Evolutionary conservation across 2,888 invertebrate genomes (phyloP), one percentile per base, ranked within the genome.

Genomic region (Gisinianus flammeolus): DNA sequence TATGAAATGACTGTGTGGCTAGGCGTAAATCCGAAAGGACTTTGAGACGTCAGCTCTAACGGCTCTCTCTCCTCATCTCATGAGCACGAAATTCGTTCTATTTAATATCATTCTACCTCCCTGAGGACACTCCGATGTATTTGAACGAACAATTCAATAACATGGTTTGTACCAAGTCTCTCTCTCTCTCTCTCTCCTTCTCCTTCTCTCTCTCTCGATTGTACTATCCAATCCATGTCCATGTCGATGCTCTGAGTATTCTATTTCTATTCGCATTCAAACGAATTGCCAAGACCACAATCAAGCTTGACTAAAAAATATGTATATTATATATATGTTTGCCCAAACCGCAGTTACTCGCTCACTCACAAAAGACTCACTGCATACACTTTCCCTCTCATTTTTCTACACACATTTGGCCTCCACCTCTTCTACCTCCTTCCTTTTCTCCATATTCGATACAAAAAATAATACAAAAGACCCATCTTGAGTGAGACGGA

Each of bases 61-160:
- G 31, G 58, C 52, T 10, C 66, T 79, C 72, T 22, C 72, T 68
- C 22, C 76, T 68, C 71, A 76, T 79, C 76, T 79, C 72, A 54
- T 72, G 62, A 76, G 68, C 66, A 75, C 33, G 56, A 76, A 79
- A 79, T 76, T 76, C 76, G 64, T 76, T 75, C 56, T 52, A 52
- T 79, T 76, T 79, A 79, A 79, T 76, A 76, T 79, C 70, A 71
- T 79, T 76, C 71, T 58, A 71, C 75, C 72, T 79, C 72, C 79
- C 72, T 66, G 26, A 72, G 72, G 76, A 76, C 44, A 76, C 58
- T 56, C 56, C 24, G n/a, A 28, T 68, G 31, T 68, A 56, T 66
- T 67, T 76, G 56, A 33, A 69, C 33, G 33, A 76, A 76, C 69
- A 76, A 76, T 76, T 76, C 76, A 68, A 76, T 76, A 76, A 67